Conservation (phyloP, 2,113 vertebrate species). For the Tragelaphus scriptus region DNA sequence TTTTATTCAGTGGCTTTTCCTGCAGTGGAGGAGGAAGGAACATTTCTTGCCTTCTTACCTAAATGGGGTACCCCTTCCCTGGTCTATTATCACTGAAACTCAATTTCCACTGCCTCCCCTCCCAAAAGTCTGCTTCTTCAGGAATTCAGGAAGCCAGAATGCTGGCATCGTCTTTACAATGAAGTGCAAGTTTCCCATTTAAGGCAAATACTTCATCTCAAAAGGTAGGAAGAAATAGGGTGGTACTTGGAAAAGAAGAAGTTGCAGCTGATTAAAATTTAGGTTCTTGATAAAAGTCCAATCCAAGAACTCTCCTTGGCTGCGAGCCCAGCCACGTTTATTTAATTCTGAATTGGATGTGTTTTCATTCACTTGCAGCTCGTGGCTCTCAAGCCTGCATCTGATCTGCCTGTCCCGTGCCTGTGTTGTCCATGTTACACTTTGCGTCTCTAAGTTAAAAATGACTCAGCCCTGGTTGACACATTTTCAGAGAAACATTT, state of each 20-base stretch:
- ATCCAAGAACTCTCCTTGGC: constrained; percentile 64
- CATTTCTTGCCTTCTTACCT: constrained; percentile 1
- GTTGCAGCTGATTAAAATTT: constrained; percentile 73
- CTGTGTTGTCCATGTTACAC: background rate
- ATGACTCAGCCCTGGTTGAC: background rate
- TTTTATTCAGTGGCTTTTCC: constrained; percentile 22
- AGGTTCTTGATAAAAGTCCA: constrained; percentile 70
- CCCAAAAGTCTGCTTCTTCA: background rate
- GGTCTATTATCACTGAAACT: background rate
- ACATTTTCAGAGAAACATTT: constrained; percentile 16
- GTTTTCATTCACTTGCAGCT: constrained; percentile 68
- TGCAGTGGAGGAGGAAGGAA: background rate
- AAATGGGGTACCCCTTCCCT: background rate
- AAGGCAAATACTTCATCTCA: constrained; percentile 66
- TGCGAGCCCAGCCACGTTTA: constrained; percentile 60
- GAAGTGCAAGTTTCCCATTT: constrained; percentile 69
- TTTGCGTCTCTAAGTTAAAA: constrained; percentile 18
- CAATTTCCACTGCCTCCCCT: background rate
- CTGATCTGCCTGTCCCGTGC: constrained; percentile 36
- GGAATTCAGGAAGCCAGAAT: constrained; percentile 46
- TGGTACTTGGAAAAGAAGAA: constrained; percentile 58
- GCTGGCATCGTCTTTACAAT: constrained; percentile 47
- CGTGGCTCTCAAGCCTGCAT: constrained; percentile 23
- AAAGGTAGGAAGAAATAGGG: constrained; percentile 66
- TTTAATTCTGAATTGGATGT: constrained; percentile 69